These are phyloP conservation scores for Orthonychiurus folsomi DNA, from an alignment of 2,888 invertebrate genomes.

Conservation along the genomic window DNA sequence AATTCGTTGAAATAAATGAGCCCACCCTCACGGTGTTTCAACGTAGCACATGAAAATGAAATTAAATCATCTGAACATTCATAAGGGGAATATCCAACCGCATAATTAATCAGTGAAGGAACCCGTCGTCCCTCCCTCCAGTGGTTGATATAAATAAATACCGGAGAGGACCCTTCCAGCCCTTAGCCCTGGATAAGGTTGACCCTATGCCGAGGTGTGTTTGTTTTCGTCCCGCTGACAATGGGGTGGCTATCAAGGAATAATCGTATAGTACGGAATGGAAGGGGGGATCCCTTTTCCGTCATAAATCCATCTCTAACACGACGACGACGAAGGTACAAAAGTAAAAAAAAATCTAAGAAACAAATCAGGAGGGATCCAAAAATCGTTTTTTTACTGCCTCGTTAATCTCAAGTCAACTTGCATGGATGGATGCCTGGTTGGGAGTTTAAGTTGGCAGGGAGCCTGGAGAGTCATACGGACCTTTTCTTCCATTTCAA, in stretches of 20 bases:
- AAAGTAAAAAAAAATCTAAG: constrained; percentile 1
- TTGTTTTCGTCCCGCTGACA: constrained; percentile 24
- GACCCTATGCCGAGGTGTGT: constrained; percentile 12
- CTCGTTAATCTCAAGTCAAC: constrained; percentile 15
- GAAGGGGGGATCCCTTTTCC: not conserved
- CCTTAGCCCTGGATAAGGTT: not conserved
- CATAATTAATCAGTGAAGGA: constrained; percentile 2
- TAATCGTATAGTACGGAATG: not conserved
- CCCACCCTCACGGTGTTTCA: not conserved
- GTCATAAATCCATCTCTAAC: not conserved
- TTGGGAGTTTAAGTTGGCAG: no score
- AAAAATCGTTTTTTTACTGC: constrained; percentile 11
- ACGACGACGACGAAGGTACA: not conserved
- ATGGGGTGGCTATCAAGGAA: constrained; percentile 26
- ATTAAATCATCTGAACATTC: constrained; percentile 17
- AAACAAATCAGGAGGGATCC: constrained; percentile 4
- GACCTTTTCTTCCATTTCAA: not conserved
- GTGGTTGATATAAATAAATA: not conserved
- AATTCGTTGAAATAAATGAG: not conserved
- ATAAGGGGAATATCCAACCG: constrained; percentile 7
- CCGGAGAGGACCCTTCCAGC: not conserved
- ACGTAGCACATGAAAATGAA: constrained; percentile 15
- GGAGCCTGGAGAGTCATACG: no score
- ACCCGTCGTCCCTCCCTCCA: not conserved
- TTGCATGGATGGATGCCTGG: not conserved